phyloP scores from a whole-genome alignment of 1,140 invertebrate species.

The Drosophila nannoptera region DNA sequence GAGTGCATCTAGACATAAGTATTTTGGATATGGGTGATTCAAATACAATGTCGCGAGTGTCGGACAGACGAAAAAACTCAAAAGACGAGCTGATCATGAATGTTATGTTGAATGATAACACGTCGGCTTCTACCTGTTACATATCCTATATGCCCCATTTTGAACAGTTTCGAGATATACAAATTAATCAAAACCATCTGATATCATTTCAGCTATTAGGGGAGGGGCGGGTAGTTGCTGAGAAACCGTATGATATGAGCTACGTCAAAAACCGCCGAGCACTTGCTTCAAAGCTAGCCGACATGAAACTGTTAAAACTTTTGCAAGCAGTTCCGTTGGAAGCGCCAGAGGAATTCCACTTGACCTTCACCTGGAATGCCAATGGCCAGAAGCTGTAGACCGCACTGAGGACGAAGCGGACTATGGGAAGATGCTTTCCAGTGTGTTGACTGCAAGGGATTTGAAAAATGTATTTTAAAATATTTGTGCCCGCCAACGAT shows the following conservation, averaged over 20 bases:
- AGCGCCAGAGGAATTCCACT: slow-evolving; percentile 25
- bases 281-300: slow-evolving; percentile 55
- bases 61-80: too few relatives aligned
- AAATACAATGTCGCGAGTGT: too few relatives aligned
- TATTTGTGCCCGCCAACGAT: slow-evolving; percentile 56
- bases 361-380: slow-evolving; percentile 71
- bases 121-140: too few relatives aligned
- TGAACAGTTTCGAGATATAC: background rate
- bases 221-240: slow-evolving; percentile 23
- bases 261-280: slow-evolving; percentile 58
- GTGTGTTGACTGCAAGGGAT: slow-evolving; percentile 52
- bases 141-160: background rate
- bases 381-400: slow-evolving; percentile 31
- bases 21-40: too few relatives aligned
- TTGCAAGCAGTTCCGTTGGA: slow-evolving; percentile 38
- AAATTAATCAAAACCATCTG: too few relatives aligned
- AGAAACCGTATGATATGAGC: slow-evolving; percentile 24
- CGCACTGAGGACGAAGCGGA: slow-evolving; percentile 20
- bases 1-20: too few relatives aligned
- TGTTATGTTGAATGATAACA: too few relatives aligned
- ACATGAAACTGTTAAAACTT: slow-evolving; percentile 59
- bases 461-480: slow-evolving; percentile 73
- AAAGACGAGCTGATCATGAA: too few relatives aligned
- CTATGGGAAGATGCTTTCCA: slow-evolving; percentile 43
- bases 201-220: background rate